Base-by-base conservation (phyloP, 2,113 vertebrate species). In the Myotis davidii region DNA sequence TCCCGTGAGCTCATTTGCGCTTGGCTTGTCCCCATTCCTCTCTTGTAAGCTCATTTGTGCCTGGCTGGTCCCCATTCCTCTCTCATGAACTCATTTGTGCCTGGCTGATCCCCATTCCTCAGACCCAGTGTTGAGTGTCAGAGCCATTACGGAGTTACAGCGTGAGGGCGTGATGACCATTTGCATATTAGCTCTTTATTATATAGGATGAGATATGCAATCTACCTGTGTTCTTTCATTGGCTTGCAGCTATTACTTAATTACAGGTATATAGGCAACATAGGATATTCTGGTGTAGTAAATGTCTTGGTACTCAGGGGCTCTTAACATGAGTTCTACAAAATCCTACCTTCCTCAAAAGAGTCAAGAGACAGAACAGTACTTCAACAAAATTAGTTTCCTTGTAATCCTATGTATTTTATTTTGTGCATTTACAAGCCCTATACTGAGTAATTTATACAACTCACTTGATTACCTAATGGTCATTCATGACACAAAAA, bases 361-460 rank as follows among this genome's bases (percentile, higher is more conserved):
- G 39, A 32, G 42, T 83, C 65, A 65, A 95, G 27, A 48, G 16
- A 89, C 0, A 95, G 21, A 70, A 64, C 0, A 56, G 9, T 52
- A 52, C 72, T 94, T 90, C 27, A 95, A 85, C 27, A 59, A 61
- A 76, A 73, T 37, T 72, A 74, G 27, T 67, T 83, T 32, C 39
- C 27, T 52, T 91, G 25, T 65, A 90, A 91, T 56, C 27, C 70
- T 94, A 77, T 23, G 16, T 52, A 76, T 93, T 94, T 88, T 70
- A 95, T 77, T 83, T 96, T 88, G 76, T 73, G 23, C 42, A 97
- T 42, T 61, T 67, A 74, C 91, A 91, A 73, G 2, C 23, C 2
- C 59, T 59, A 18, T 7, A 92, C 6, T 90, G n/a, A 93, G 14
- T 69, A 78, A 81, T 25, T 91, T 18, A 48, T 20, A 50, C 34